Conservation (phyloP, 1,140 invertebrate genomes). For the Trichonephila clavata region DNA sequence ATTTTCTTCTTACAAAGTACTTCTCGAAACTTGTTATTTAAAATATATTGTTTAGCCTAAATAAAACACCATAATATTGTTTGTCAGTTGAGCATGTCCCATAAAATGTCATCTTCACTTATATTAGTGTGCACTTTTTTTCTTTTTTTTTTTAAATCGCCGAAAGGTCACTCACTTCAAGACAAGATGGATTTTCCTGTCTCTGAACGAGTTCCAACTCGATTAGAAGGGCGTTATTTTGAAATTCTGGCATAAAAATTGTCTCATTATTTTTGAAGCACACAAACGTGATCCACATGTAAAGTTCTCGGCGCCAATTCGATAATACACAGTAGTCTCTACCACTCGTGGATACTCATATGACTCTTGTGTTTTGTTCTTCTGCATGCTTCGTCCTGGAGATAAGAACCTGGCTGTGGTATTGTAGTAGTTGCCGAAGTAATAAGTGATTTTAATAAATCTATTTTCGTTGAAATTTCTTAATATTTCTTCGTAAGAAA, state of each 20-base stretch:
- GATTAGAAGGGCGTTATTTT: not conserved
- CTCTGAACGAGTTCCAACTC: not conserved
- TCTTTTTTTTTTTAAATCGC: no score
- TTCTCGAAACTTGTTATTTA: no score
- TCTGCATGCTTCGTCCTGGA: not conserved
- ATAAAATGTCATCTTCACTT: no score
- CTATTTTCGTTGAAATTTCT: not conserved
- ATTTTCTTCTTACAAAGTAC: no score
- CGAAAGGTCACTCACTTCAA: not conserved
- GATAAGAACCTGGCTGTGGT: not conserved
- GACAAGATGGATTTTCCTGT: not conserved
- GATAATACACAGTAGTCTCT: not conserved
- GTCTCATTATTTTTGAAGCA: not conserved
- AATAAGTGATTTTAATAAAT: not conserved
- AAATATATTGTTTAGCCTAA: no score
- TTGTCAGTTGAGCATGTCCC: no score
- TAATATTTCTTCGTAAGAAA: not conserved
- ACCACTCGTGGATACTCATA: not conserved
- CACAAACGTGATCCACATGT: not conserved
- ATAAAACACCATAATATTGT: no score
- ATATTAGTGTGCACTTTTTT: not conserved
- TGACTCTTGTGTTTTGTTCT: not conserved
- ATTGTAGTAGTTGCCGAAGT: not conserved
- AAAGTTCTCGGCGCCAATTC: not conserved
- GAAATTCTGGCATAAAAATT: conserved; percentile 7